Evolutionary conservation across 2,113 vertebrate species (phyloP).

Genomic region (rat (Rattus norvegicus)): GRCr8 NC_086030.1:10415001-10415500

Average conservation of each 20-base stretch:
- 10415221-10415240: neutral
- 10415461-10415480: neutral
- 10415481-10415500: neutral
- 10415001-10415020: neutral
- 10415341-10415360: constrained; percentile 50
- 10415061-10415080: neutral
- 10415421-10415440: neutral
- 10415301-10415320: neutral
- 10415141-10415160: neutral
- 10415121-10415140: too few relatives aligned
- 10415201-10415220: neutral
- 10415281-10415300: neutral
- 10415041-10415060: neutral
- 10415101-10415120: too few relatives aligned
- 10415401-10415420: neutral
- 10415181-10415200: neutral
- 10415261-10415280: neutral
- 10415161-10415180: neutral
- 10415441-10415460: neutral
- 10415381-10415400: constrained; percentile 74
- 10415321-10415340: neutral
- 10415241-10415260: neutral
- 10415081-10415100: too few relatives aligned
- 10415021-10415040: neutral
- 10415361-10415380: constrained; percentile 81